Evolutionary conservation across 2,113 vertebrate species (phyloP), one percentile per base, ranked within the genome.

Genomic region (Taxidea taxus): DNA sequence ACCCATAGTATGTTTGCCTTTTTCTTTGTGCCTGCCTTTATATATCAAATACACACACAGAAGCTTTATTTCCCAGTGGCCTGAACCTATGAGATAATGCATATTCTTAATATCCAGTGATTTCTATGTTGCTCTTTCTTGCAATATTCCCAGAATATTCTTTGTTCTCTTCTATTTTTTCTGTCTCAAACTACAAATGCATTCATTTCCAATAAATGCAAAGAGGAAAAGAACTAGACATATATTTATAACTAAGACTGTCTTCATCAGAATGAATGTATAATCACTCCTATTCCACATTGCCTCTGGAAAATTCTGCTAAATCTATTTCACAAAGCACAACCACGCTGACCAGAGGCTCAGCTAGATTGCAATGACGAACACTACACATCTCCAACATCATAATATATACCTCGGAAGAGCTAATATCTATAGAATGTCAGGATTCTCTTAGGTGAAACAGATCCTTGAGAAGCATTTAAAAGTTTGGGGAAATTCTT

Each of bases 61-160:
- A 88, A 93, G 77, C 8, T 98, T 97, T 97, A 97, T 93, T 98
- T 97, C 97, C 96, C 97, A 97, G 64, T 93, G 80, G 96, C 62
- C 95, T 96, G 97, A 98, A 93, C 82, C 88, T 90, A 96, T 47
- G 98, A 94, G 98, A 98, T 97, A 98, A 98, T 94, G 39, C 95
- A 97, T 90, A 96, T 97, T 90, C 42, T 97, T 98, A 98, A 98
- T 91, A 98, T 83, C 87, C 81, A 94, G 31, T 21, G 27, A 64
- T 74, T 95, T 98, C 96, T 97, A 96, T 90, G 91, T 1, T 56
- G 86, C 14, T 97, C 70, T 95, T 90, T 86, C 15, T 37, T 92
- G 88, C 23, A 97, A 23, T 87, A 94, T 88, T 92, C 70, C 75
- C 93, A 80, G 66, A 66, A 12, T 90, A 77, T 90, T 93, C 94